Base-by-base conservation (phyloP, 2,888 invertebrate species). In the Desoria tigrina region DNA sequence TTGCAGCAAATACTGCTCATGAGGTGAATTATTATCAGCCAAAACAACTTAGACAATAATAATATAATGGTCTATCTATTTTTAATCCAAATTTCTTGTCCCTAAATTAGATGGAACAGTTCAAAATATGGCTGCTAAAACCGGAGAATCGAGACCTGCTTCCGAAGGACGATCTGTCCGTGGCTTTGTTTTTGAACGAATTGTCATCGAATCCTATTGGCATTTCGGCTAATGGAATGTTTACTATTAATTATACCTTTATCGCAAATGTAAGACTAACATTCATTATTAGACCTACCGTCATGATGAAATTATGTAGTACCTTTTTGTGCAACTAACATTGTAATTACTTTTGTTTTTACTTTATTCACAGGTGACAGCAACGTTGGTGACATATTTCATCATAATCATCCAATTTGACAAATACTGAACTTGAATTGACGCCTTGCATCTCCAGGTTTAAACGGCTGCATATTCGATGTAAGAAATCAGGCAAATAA, bases 221-320 rank as follows among this genome's bases (percentile, higher is more conserved):
- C 26, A 55, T 55, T 28, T 28, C 55, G 16, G 55, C 28, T 4
- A 55, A 55, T 18, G 55, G 55, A 18, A 26, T 26, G 28, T 55
- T 55, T n/a, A 27, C 21, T 32, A 28, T 55, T 16, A 55, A 55
- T n/a, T 28, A 26, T n/a, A 9, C 27, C 9, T 55, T 55, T n/a
- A 28, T 55, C 4, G 32, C 55, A 3, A 32, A 14, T 18, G 55
- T 55, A 55, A 55, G 53, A 9, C 16, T 11, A 39, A 11, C 16
- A 16, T 11, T 39, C 9, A 11, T 39, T 11, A n/a, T n/a, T 9
- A 39, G 9, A 11, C 16, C 39, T 11, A 11, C 16, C 39, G 16
- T 16, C 16, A 39, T 39, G 9, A 16, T 16, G 9, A 39, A 9
- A 9, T 9, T 9, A 11, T 39, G 9, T 39, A 11, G 39, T 16